A percentile compares a stretch with the other conserved stretches of the same genome.
Evolutionary conservation across 2,113 vertebrate genomes (phyloP).

Genomic region (Thymallus thymallus): DNA sequence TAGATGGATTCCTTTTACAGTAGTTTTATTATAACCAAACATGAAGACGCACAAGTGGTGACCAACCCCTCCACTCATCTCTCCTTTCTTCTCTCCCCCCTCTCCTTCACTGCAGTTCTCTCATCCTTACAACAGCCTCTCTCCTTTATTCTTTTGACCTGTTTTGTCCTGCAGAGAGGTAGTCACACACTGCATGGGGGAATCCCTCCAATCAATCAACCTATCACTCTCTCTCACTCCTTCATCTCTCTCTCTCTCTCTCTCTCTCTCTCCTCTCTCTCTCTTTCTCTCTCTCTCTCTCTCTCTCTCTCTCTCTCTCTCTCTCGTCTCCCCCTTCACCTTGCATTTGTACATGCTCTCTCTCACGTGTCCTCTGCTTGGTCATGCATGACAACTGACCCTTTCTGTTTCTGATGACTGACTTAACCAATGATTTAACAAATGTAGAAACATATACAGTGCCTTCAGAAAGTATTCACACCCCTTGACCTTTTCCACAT

Average conservation of each 20-base stretch:
- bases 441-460: too few relatives aligned
- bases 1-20: not conserved
- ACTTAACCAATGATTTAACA: too few relatives aligned
- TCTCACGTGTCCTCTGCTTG: not conserved
- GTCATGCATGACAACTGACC: too few relatives aligned
- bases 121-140: conserved; percentile 96
- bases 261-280: not conserved
- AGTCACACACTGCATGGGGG: conserved; percentile 67
- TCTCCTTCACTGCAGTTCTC: conserved; percentile 85
- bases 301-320: not conserved
- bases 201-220: conserved; percentile 27
- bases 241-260: not conserved
- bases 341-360: not conserved
- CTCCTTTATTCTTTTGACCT: conserved; percentile 98
- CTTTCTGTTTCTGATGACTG: too few relatives aligned
- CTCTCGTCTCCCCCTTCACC: not conserved
- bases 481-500: too few relatives aligned
- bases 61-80: conserved; percentile 30
- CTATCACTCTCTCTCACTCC: conserved; percentile 2
- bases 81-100: conserved; percentile 68
- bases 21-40: not conserved
- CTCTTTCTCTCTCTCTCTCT: conserved; percentile 2
- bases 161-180: conserved; percentile 78
- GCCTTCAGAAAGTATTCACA: too few relatives aligned
- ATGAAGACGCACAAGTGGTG: conserved; percentile 15